phyloP scores from a whole-genome alignment of 92 coral and sea anemone genomes.

The Umimayanthus chanpuru region DNA sequence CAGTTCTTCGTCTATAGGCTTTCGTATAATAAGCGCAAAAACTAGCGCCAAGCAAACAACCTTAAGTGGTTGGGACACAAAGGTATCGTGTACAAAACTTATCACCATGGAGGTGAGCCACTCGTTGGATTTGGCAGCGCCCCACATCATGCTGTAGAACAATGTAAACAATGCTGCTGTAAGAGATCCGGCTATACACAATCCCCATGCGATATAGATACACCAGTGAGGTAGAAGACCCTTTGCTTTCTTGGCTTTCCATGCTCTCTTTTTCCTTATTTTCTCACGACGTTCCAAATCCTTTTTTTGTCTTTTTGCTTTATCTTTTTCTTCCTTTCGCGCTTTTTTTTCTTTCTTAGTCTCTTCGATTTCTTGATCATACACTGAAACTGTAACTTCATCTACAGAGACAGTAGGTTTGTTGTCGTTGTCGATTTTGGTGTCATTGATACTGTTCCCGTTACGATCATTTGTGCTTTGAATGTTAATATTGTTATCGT shows the following conservation, averaged over 20 bases:
- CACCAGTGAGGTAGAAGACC: constrained; percentile 65
- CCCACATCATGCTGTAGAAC: constrained; percentile 90
- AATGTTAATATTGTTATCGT: background rate
- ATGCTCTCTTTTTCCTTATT: background rate
- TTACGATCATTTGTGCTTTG: background rate
- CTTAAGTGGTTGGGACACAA: constrained; percentile 74
- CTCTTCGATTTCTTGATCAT: background rate
- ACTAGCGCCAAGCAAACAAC: constrained; percentile 59
- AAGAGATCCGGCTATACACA: constrained; percentile 57
- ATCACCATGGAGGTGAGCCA: constrained; percentile 66
- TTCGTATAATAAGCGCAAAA: constrained; percentile 58
- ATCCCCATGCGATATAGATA: constrained; percentile 65
- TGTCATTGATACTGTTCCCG: background rate
- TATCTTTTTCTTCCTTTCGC: background rate
- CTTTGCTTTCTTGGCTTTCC: constrained; percentile 4
- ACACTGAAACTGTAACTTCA: background rate
- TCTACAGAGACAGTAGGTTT: background rate
- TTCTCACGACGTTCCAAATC: background rate
- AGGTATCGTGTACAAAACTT: constrained; percentile 67
- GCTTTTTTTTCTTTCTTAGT: background rate
- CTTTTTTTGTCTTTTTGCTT: background rate
- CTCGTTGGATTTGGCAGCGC: constrained; percentile 63
- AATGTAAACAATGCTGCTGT: constrained; percentile 56
- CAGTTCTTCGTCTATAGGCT: constrained; percentile 56
- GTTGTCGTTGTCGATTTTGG: background rate